phyloP scores from a whole-genome alignment of 2,113 vertebrate genomes.

The Pagrus major region DNA sequence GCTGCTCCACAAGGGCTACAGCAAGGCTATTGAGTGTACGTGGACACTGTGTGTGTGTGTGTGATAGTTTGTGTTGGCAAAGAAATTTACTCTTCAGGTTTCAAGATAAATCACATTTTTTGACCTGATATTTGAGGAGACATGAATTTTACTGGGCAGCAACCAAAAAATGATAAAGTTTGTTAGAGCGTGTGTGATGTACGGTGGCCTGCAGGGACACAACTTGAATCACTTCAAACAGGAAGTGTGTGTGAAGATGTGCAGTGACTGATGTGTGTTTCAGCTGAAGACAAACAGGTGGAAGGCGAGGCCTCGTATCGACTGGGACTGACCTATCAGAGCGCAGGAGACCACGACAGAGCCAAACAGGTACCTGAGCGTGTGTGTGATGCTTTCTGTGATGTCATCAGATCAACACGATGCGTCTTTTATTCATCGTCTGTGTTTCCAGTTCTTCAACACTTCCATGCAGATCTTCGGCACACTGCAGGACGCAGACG shows the following conservation, averaged over 20 bases:
- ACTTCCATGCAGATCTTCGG: conserved; percentile 59
- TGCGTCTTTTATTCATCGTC: too few species aligned
- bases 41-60: not conserved
- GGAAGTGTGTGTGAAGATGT: not conserved
- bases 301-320: conserved; percentile 42
- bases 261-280: rapidly evolving
- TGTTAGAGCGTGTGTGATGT: too few species aligned
- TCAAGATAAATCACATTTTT: too few species aligned
- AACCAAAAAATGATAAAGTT: too few species aligned
- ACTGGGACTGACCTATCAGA: conserved; percentile 63
- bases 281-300: conserved; percentile 57
- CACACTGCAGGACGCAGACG: conserved; percentile 48
- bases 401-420: too few species aligned
- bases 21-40: conserved; percentile 32
- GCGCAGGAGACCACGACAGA: conserved; percentile 22
- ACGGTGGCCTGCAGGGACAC: not conserved
- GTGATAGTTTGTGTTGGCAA: too few species aligned
- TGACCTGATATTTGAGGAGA: too few species aligned
- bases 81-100: too few species aligned
- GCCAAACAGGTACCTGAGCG: conserved; percentile 53
- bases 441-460: conserved; percentile 71
- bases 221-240: too few species aligned
- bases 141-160: too few species aligned
- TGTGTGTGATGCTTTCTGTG: not conserved
- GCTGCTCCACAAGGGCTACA: conserved; percentile 47